A percentile compares a stretch with the other conserved stretches of the same genome.
Evolutionary conservation across 1,140 invertebrate species (phyloP).

Genomic region (Gryon sp.): DNA sequence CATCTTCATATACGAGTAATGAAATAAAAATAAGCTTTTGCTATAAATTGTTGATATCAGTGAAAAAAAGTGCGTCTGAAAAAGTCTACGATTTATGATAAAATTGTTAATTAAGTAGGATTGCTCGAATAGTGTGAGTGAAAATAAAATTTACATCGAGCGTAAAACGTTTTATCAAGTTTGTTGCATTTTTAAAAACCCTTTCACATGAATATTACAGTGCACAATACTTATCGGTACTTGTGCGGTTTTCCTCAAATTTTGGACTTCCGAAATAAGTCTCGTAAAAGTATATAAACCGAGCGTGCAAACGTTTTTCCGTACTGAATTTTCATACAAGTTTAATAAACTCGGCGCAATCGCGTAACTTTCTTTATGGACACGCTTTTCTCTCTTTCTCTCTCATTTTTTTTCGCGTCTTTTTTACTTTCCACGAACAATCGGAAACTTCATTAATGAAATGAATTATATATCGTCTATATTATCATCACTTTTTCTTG

Average conservation of each 20-base stretch:
- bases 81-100: too few species aligned
- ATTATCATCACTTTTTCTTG: background rate
- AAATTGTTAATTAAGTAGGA: too few species aligned
- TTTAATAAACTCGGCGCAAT: constrained; percentile 12
- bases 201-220: constrained; percentile 18
- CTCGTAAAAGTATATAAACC: constrained; percentile 7
- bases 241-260: constrained; percentile 6
- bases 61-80: too few species aligned
- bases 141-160: background rate
- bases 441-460: background rate
- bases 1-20: too few species aligned
- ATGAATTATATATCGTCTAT: background rate
- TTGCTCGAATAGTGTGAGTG: too few species aligned
- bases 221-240: constrained; percentile 12
- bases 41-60: too few species aligned
- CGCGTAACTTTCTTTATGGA: background rate
- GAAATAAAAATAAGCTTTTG: too few species aligned
- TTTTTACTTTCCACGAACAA: constrained; percentile 6
- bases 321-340: constrained; percentile 16
- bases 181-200: constrained; percentile 1
- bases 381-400: background rate
- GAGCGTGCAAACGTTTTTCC: constrained; percentile 11
- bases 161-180: constrained; percentile 5
- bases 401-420: too few species aligned
- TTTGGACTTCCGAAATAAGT: constrained; percentile 13